Base-by-base conservation (phyloP, 2,888 invertebrate genomes). In the Thelaira solivaga region DNA sequence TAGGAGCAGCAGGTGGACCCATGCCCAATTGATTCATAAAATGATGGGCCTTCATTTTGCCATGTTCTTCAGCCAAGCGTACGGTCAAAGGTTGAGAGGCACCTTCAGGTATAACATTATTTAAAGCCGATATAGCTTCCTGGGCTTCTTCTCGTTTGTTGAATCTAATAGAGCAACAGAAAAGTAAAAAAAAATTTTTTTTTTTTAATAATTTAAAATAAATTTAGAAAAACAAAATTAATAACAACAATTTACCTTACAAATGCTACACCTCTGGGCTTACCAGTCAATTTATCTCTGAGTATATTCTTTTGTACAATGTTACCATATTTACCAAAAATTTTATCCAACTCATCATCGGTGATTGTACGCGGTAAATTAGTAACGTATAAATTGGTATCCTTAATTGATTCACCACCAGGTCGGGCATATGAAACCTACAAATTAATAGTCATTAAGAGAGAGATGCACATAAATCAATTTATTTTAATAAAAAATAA, bases 301-400 rank as follows among this genome's bases (percentile, higher is more conserved):
- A 97, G 91, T 83, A 98, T 94, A 85, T 97, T 96, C 87, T 95
- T 95, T 90, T 97, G 97, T 82, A 97, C 95, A 88, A 97, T 97
- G 83, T 94, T 92, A 31, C 97, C 97, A 89, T 93, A 97, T 88
- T 94, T 93, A 84, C 94, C 93, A 90, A 97, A 97, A 88, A 96
- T 92, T 74, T 93, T 92, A 84, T 96, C 94, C 76, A 97, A 90
- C 84, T 96, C 94, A 51, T 93, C 93, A 86, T 96, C 96, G 39
- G 94, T 94, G 81, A 95, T 92, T 83, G 94, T 94, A 83, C 95
- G 94, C 75, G 97, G 97, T 82, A 97, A 91, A 90, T 97, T 97
- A 82, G 96, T 95, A 77, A 98, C 95, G 89, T 97, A 98, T 68
- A 98, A 91, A 89, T 98, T 98, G 18, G 97, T 96, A 83, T 97